Percentiles rank a stretch among this genome's conserved stretches.
These are phyloP conservation scores for Phyto melanocephala DNA, from an alignment of 2,888 invertebrate species.

Conservation along the genomic window DNA sequence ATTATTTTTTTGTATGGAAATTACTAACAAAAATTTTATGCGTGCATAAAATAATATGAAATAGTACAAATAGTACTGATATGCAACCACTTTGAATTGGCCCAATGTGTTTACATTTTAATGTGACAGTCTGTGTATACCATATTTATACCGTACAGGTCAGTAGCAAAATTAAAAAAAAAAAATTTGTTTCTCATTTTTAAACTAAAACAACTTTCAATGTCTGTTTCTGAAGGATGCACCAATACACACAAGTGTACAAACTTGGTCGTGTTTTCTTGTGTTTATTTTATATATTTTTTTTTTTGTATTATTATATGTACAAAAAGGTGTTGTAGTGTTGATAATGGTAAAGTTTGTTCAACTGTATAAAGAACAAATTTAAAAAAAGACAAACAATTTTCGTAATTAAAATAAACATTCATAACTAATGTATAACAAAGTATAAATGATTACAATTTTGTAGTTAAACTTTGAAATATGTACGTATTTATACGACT, in stretches of 20 bases:
- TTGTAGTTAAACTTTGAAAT: neutral
- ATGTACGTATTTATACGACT: neutral
- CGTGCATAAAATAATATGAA: no score
- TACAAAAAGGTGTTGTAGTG: conserved; percentile 46
- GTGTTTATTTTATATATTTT: neutral
- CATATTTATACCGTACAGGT: no score
- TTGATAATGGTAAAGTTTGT: conserved; percentile 41
- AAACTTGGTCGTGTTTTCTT: conserved; percentile 1
- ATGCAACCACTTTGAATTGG: no score
- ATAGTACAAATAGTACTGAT: no score
- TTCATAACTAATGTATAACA: neutral
- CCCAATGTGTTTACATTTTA: no score
- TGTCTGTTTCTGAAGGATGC: conserved; percentile 63
- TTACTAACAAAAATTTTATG: no score
- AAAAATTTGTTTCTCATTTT: no score
- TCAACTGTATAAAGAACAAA: conserved; percentile 26
- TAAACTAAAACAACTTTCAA: neutral
- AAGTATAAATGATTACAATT: neutral
- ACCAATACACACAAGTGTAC: conserved; percentile 50
- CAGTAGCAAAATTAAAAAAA: no score
- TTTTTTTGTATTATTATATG: neutral
- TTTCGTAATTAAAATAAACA: conserved; percentile 35
- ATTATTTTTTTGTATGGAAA: no score
- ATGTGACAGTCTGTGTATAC: no score
- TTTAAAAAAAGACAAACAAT: neutral